Conservation (phyloP, 2,888 invertebrate species). For the Aradus depressus region DNA sequence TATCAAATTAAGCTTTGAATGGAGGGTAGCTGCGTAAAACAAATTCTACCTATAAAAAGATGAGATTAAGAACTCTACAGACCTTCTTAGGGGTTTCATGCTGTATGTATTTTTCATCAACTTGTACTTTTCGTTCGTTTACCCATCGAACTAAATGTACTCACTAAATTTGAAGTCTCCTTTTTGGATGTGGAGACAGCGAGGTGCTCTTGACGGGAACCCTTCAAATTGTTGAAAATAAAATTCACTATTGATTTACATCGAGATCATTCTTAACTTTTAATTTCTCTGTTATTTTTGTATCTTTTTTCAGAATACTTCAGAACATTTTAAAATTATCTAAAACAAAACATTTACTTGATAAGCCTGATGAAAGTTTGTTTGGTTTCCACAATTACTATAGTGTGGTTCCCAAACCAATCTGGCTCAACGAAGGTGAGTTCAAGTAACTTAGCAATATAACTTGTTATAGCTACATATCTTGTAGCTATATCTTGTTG, state of each 20-base stretch:
- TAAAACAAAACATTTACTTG: constrained; percentile 35
- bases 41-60: too few relatives aligned
- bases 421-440: constrained; percentile 41
- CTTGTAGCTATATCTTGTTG: too few relatives aligned
- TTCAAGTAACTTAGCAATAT: too few relatives aligned
- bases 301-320: constrained; percentile 35
- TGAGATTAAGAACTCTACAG: too few relatives aligned
- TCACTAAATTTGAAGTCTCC: too few relatives aligned
- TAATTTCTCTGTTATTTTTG: background rate
- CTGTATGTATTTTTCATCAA: too few relatives aligned
- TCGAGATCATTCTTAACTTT: background rate
- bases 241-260: background rate
- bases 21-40: too few relatives aligned
- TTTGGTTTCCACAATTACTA: constrained; percentile 38
- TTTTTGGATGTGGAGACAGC: background rate
- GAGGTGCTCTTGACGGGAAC: background rate
- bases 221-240: background rate
- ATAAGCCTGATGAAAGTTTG: constrained; percentile 36
- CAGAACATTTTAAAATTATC: constrained; percentile 35
- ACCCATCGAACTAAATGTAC: too few relatives aligned
- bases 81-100: too few relatives aligned
- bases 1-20: too few relatives aligned
- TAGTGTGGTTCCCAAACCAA: constrained; percentile 38
- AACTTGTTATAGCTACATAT: too few relatives aligned
- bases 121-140: too few relatives aligned